Base-by-base conservation (phyloP, 2,888 invertebrate genomes). In the Arrhopalites spinosus region DNA sequence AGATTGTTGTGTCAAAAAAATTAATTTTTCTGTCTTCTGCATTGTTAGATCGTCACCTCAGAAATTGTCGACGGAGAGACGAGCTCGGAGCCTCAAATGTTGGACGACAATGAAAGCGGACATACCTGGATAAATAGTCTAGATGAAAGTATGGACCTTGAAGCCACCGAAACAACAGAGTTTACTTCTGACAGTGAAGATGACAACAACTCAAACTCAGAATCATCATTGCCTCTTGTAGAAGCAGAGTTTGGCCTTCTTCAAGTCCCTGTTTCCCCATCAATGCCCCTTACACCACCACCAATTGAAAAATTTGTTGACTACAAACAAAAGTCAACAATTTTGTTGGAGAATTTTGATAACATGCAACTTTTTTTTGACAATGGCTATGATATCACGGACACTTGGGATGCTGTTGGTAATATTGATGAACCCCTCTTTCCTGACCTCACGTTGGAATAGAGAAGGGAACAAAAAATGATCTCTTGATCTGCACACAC, bases 201-300 rank as follows among this genome's bases (percentile, higher is more conserved):
- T 66, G 73, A 72, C 63, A 50, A 47, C 25, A 61, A 59, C 56
- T 66, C 67, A 15, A 64, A 64, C 27, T 64, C 67, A 20, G 71
- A 68, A 43, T 30, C 74, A 59, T 20, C 63, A 30, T 29, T 67
- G 53, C 74, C 73, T 59, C 63, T 72, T 17, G 72, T 69, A 45
- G 78, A 78, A 67, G 59, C 76, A 15, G 76, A 63, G 45, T 76
- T 76, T 63, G 73, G 64, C 45, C 56, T 76, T 15, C 36, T 76
- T 17, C 68, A 73, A 17, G 67, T 59, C 20, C 71, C 72, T 2
- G 71, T 78, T 25, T 76, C 76, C 8, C 78, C 78, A 3, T 59
- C 29, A 15, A 15, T 64, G 11, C 47, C 68, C 15, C 25, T 59
- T 15, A 66, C 56, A 20, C 29, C 74, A 30, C 36, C 27, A 36